Base-by-base conservation (phyloP, 1,140 invertebrate genomes). In the Pogonognathellus flavescens region DNA sequence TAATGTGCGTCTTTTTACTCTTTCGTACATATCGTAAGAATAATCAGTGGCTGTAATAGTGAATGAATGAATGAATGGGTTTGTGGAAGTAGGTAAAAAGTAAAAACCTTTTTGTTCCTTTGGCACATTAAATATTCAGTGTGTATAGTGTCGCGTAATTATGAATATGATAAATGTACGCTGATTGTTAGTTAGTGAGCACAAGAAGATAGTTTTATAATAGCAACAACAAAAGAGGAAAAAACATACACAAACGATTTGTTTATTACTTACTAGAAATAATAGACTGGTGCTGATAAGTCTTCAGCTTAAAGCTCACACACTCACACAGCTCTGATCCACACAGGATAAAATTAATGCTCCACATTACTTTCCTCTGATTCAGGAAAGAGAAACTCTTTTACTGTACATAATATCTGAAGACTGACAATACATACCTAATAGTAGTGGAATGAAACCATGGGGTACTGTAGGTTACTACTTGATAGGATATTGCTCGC, bases 301-400 rank as follows among this genome's bases (percentile, higher is more conserved):
- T 41, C 31, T 41, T 1, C 62, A 25, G 22, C 62, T 66, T 20
- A 60, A 60, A 22, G 22, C 25, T 70, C 66, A 14, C 14, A 13
- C 20, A 76, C 70, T 76, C 60, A 66, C 7, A 4, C 70, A 76
- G 70, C 5, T 76, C n/a, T 76, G 70, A 76, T 76, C 70, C 70
- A 76, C 70, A 76, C 41, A 76, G 31, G 70, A 76, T 76, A 76
- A 76, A 76, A 76, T 76, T 76, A 76, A 76, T 76, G 70, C 70
- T n/a, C 16, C 9, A 76, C 70, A 76, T 31, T 76, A 76, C 70
- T 76, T 76, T 76, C 70, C 70, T 76, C 70, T 76, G 70, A 76
- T 41, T 76, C 70, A 76, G 70, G 70, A 76, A 76, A 76, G 70
- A 76, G 70, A 76, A 76, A 76, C 70, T 76, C 70, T 76, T 57